A percentile compares a stretch with the other conserved stretches of the same genome.
Evolutionary conservation across 2,113 vertebrate species (phyloP).

Genomic region (Chionomys nivalis): DNA sequence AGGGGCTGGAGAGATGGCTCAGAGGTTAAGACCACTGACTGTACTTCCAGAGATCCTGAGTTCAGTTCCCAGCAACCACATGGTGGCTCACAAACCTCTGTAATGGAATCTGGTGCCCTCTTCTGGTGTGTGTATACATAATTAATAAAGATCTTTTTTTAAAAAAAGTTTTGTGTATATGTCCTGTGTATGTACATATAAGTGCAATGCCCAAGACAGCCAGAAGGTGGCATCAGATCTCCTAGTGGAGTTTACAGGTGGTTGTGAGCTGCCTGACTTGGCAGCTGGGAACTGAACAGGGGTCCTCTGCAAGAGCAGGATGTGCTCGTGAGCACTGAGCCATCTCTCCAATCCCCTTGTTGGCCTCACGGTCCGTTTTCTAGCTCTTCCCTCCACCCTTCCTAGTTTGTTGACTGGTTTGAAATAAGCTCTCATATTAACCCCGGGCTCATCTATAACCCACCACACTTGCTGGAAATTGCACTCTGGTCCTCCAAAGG

Average conservation of each 20-base stretch:
- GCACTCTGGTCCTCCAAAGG: background rate
- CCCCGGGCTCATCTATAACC: background rate
- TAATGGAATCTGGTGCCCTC: too few species aligned
- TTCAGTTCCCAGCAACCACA: too few species aligned
- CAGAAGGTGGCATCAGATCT: background rate
- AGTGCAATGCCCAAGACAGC: background rate
- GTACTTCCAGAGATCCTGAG: too few species aligned
- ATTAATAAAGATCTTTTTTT: too few species aligned
- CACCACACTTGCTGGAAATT: background rate
- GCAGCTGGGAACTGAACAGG: background rate
- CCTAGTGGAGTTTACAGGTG: background rate
- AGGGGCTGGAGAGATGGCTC: too few species aligned
- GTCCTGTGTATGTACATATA: background rate
- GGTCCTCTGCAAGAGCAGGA: background rate
- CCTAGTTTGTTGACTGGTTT: background rate
- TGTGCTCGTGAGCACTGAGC: accelerated
- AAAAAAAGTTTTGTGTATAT: background rate
- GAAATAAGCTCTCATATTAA: background rate
- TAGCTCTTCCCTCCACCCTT: background rate
- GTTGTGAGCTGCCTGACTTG: background rate
- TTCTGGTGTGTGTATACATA: too few species aligned
- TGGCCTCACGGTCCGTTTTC: background rate
- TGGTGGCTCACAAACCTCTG: too few species aligned
- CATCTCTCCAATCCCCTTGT: background rate
- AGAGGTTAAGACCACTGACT: too few species aligned